These are phyloP conservation scores for Dasypus novemcinctus DNA, from an alignment of 2,113 vertebrate genomes.

Conservation along the genomic window DNA sequence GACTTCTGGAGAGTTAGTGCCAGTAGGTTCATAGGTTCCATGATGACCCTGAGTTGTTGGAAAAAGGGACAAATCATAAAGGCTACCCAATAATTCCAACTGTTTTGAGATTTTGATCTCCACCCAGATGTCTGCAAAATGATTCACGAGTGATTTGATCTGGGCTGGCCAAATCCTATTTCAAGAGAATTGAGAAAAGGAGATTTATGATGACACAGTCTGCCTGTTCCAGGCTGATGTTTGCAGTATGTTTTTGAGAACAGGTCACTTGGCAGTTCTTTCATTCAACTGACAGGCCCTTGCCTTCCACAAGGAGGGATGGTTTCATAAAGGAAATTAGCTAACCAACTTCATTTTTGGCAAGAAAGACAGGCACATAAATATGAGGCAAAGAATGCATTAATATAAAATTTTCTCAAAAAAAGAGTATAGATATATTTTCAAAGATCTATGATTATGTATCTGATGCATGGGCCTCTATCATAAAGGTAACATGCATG, in stretches of 20 bases:
- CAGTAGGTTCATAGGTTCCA: background rate
- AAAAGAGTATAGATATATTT: background rate
- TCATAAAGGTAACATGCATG: background rate
- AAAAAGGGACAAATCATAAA: constrained; percentile 5
- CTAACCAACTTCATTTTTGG: background rate
- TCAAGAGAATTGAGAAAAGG: background rate
- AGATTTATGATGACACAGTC: background rate
- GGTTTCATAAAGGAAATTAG: background rate
- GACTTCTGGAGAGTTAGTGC: background rate
- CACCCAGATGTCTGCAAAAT: background rate
- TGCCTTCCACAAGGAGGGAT: background rate
- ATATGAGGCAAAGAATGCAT: background rate
- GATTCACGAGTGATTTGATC: constrained; percentile 26
- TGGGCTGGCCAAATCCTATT: background rate
- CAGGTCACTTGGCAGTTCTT: background rate
- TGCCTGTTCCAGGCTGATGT: background rate
- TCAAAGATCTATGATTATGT: background rate
- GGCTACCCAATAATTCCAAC: background rate
- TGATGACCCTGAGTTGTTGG: background rate
- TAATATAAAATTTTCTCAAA: background rate
- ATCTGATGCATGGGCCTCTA: background rate
- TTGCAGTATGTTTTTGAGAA: background rate
- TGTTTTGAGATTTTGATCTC: background rate
- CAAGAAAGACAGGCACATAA: background rate
- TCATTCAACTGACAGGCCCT: background rate